These are phyloP conservation scores for Thecophora atra DNA, from an alignment of 2,888 invertebrate genomes.

Conservation along the genomic window DNA sequence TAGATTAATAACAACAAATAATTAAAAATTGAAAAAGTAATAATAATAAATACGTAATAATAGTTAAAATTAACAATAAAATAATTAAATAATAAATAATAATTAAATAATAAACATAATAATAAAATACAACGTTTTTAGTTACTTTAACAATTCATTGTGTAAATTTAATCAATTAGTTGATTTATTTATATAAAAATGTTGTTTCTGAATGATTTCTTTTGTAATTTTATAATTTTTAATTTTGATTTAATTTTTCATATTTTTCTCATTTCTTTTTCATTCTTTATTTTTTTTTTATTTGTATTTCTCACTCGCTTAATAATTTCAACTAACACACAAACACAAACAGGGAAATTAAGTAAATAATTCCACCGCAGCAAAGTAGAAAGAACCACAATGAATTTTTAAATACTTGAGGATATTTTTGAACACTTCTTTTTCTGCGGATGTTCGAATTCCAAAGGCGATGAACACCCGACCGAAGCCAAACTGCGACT, in stretches of 20 bases:
- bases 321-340: background rate
- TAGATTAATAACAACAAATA: background rate
- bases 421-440: background rate
- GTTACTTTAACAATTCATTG: no score
- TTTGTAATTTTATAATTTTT: background rate
- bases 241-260: slow-evolving; percentile 11
- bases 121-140: no score
- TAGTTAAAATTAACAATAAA: no score
- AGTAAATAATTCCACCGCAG: background rate
- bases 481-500: slow-evolving; percentile 45
- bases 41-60: no score
- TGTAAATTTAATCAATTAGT: no score
- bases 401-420: no score
- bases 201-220: slow-evolving; percentile 5
- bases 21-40: no score
- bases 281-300: no score
- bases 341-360: background rate
- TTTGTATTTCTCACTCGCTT: background rate
- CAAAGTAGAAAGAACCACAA: no score
- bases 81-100: no score
- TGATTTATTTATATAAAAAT: background rate
- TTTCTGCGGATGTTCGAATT: slow-evolving; percentile 4
- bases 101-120: no score
- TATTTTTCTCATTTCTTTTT: background rate
- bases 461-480: slow-evolving; percentile 38